Conservation (phyloP, 2,888 invertebrate genomes). For the Ellobium chinense region DNA sequence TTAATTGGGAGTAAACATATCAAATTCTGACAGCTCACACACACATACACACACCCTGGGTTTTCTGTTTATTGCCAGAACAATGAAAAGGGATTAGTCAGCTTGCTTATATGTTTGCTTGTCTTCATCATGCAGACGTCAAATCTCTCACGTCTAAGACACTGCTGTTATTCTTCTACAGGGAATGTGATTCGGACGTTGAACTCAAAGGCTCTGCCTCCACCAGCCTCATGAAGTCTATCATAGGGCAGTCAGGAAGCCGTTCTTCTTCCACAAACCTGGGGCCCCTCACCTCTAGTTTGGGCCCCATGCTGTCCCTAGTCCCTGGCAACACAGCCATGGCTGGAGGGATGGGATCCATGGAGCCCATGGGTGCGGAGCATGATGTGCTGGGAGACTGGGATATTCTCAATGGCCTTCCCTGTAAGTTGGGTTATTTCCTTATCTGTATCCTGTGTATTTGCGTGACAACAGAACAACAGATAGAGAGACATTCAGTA, state of each 20-base stretch:
- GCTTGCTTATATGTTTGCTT: too few relatives aligned
- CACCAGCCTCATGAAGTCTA: conserved; percentile 77
- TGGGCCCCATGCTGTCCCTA: conserved; percentile 17
- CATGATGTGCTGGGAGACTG: conserved; percentile 20
- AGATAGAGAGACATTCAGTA: too few relatives aligned
- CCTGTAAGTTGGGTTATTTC: conserved; percentile 13
- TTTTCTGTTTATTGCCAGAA: too few relatives aligned
- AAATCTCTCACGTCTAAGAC: too few relatives aligned
- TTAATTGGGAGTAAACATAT: too few relatives aligned
- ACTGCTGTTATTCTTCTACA: too few relatives aligned
- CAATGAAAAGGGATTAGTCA: too few relatives aligned
- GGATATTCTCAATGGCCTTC: conserved; percentile 24
- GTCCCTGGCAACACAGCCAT: neutral
- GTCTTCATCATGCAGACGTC: too few relatives aligned
- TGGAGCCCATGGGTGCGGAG: neutral
- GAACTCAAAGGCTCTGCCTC: conserved; percentile 77
- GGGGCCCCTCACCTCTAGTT: neutral
- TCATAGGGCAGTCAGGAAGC: conserved; percentile 65
- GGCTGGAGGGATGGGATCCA: conserved; percentile 6
- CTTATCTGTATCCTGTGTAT: too few relatives aligned
- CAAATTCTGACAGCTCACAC: too few relatives aligned
- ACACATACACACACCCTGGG: too few relatives aligned
- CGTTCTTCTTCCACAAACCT: neutral
- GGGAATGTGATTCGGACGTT: conserved; percentile 76
- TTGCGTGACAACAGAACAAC: too few relatives aligned